A percentile compares a stretch with the other conserved stretches of the same genome.
These are phyloP conservation scores for Gorsachius magnificus DNA, from an alignment of 2,797 vertebrate genomes.

Conservation along the genomic window DNA sequence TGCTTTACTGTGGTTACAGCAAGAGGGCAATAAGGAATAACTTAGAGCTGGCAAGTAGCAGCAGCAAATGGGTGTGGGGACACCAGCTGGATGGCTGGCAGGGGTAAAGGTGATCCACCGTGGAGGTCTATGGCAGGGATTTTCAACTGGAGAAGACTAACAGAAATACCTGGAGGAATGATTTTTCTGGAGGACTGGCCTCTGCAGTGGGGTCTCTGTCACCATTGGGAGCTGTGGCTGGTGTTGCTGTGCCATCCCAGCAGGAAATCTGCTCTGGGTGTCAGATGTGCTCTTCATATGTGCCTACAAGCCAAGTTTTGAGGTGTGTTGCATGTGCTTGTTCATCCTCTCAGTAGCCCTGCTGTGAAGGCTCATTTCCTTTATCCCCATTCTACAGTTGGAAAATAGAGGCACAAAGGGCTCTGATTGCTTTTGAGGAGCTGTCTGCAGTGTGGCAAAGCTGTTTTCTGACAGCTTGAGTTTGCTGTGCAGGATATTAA, in stretches of 20 bases:
- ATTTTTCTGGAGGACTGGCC: not conserved
- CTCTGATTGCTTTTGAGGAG: not conserved
- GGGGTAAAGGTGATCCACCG: fast-evolving
- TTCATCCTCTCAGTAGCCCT: not conserved
- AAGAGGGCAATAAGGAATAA: not conserved
- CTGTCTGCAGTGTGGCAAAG: not conserved
- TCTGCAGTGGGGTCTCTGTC: not conserved
- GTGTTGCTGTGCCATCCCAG: not conserved
- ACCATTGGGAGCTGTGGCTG: not conserved
- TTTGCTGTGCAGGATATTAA: not conserved
- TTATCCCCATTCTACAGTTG: not conserved
- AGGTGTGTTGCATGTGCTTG: not conserved
- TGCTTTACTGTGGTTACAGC: not conserved
- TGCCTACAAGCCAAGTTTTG: not conserved
- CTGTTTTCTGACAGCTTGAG: not conserved
- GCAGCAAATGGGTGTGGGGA: not conserved
- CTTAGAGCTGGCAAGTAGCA: not conserved
- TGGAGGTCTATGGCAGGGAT: not conserved
- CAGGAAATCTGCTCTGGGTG: not conserved
- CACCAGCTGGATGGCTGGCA: not conserved
- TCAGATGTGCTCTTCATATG: not conserved
- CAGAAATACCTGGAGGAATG: not conserved
- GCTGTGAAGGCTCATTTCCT: not conserved
- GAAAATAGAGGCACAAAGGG: not conserved
- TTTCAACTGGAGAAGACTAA: not conserved